Base-by-base conservation (phyloP, 2,113 vertebrate genomes). In the Channa argus region DNA sequence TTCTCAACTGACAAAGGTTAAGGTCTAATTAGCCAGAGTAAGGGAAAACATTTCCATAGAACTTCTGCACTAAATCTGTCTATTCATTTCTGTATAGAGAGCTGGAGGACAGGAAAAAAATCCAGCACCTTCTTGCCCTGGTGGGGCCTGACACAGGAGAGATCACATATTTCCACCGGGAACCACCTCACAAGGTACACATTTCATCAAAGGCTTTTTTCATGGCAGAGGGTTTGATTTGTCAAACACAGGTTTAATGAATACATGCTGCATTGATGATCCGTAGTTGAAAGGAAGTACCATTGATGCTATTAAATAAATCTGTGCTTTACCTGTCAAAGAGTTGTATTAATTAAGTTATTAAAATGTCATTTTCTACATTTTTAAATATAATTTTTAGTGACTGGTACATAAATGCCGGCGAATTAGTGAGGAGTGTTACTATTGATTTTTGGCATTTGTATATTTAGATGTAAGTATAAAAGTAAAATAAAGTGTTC, bases 51-150 rank as follows among this genome's bases (percentile, higher is more conserved):
- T 39, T 24, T 24, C 24, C 24, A 8, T 41, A 53, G 39, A 5
- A 5, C 24, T 24, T 24, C 24, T 24, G 24, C 39, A 5, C 39
- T 41, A 41, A 5, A 3, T 68, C n/a, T 68, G 3, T 61, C 0
- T 14, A 2, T 4, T 71, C 5, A 9, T 12, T 94, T 74, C 67
- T 71, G 7, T 86, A 3, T 86, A 99, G 98, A 85, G 98, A 99
- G 72, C 2, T 99, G 67, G 96, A 98, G 63, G 98, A 98, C 88
- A 95, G 96, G 76, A 98, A 96, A 79, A 99, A 96, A 90, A 98
- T 99, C 81, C 97, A 99, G 8, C 95, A 93, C 71, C 98, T 99
- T 65, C 91, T 99, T 69, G 77, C 95, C 56, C 89, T 98, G 59
- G 92, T 97, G 52, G 96, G 96, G 80, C 92, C 95, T 64, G 95